Conservation (phyloP, 2,113 vertebrate genomes). For the Raphicerus campestris region DNA sequence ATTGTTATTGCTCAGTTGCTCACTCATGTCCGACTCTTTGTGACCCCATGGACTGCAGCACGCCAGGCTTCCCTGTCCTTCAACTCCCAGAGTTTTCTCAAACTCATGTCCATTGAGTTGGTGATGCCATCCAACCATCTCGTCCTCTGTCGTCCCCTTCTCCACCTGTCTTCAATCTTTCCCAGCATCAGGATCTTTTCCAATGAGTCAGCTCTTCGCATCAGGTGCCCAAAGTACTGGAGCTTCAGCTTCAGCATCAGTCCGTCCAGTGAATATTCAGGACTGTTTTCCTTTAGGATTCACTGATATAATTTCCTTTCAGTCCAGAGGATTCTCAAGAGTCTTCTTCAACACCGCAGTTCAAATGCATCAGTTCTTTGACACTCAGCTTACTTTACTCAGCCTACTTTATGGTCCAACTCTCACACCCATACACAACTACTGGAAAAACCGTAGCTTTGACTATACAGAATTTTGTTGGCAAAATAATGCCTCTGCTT, state of each 20-base stretch:
- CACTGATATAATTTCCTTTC: neutral
- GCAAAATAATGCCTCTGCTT: neutral
- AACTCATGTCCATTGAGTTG: neutral
- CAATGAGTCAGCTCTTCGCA: neutral
- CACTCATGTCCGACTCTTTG: rapidly evolving
- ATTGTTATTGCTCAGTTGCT: neutral
- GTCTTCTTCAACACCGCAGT: neutral
- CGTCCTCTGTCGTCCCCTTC: neutral
- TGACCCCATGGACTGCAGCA: neutral
- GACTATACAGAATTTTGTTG: neutral
- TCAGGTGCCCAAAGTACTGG: neutral
- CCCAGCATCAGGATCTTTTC: neutral
- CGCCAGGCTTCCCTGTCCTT: neutral
- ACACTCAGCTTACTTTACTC: neutral
- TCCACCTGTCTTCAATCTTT: neutral
- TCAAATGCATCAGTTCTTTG: neutral
- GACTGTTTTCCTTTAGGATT: neutral
- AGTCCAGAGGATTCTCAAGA: neutral
- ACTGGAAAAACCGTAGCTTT: neutral
- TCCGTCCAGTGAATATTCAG: neutral
- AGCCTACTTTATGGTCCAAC: neutral
- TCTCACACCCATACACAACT: neutral
- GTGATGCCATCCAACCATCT: neutral
- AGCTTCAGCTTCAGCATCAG: neutral
- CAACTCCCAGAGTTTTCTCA: neutral